Evolutionary conservation across 1,140 invertebrate species (phyloP).

Genomic region (Arion vulgaris): DNA sequence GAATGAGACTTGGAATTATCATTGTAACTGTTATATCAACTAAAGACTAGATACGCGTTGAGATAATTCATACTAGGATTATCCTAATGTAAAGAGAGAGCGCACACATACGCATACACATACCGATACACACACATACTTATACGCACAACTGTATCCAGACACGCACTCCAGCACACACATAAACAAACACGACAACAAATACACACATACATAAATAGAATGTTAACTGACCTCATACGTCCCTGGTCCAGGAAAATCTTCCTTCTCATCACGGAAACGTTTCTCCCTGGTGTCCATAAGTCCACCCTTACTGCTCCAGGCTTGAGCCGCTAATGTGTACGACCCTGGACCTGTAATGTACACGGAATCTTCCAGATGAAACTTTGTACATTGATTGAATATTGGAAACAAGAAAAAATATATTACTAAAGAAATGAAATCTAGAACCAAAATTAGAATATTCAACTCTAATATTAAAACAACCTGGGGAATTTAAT

Average conservation of each 20-base stretch:
- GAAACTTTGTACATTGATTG: neutral
- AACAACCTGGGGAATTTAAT: no score
- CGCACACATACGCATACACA: neutral
- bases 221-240: constrained; percentile 65
- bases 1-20: no score
- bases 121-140: neutral
- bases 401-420: neutral
- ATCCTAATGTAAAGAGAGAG: no score
- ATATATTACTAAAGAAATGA: no score
- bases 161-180: neutral
- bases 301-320: constrained; percentile 55
- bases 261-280: constrained; percentile 60
- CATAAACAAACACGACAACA: constrained; percentile 4
- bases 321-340: constrained; percentile 39
- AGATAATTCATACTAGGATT: neutral
- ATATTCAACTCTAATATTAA: no score
- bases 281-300: constrained; percentile 64
- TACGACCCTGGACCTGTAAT: constrained; percentile 69
- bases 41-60: no score
- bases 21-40: no score
- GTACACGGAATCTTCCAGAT: neutral
- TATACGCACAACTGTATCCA: neutral
- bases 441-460: no score
- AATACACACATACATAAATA: constrained; percentile 28
- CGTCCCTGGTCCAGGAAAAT: constrained; percentile 70